Conservation (phyloP, 2,113 vertebrate genomes). For the Crypturellus undulatus region DNA sequence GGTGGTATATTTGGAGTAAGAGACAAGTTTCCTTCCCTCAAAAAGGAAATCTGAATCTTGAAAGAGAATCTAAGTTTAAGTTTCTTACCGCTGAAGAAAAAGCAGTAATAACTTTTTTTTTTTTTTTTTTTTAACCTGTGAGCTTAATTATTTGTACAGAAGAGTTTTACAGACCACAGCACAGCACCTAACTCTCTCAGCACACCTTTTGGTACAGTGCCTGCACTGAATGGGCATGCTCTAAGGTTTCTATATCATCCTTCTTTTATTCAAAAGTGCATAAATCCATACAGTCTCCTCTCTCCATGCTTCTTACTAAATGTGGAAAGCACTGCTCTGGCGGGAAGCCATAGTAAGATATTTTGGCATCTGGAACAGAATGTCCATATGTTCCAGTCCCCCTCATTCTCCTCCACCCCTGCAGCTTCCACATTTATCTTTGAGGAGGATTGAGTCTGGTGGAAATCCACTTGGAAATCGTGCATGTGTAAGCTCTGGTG, state of each 20-base stretch:
- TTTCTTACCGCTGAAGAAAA: neutral
- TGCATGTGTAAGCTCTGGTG: neutral
- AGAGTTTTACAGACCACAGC: neutral
- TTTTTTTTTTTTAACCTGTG: neutral
- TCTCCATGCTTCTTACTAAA: neutral
- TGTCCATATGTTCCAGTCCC: neutral
- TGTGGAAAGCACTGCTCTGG: neutral
- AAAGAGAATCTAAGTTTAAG: fast-evolving
- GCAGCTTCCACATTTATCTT: neutral
- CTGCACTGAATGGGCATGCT: neutral
- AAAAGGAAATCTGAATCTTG: neutral
- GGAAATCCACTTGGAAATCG: neutral
- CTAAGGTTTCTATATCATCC: neutral
- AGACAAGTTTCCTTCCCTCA: neutral
- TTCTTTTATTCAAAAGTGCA: neutral
- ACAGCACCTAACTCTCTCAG: fast-evolving
- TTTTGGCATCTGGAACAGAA: neutral
- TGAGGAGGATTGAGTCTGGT: neutral
- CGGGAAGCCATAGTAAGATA: neutral
- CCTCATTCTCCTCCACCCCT: neutral
- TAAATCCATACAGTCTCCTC: neutral
- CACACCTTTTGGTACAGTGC: neutral
- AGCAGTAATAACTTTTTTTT: too few relatives aligned
- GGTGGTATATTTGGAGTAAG: neutral
- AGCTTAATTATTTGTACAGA: neutral